phyloP scores from a whole-genome alignment of 1,140 invertebrate species.

The Drosophila pachea region DNA sequence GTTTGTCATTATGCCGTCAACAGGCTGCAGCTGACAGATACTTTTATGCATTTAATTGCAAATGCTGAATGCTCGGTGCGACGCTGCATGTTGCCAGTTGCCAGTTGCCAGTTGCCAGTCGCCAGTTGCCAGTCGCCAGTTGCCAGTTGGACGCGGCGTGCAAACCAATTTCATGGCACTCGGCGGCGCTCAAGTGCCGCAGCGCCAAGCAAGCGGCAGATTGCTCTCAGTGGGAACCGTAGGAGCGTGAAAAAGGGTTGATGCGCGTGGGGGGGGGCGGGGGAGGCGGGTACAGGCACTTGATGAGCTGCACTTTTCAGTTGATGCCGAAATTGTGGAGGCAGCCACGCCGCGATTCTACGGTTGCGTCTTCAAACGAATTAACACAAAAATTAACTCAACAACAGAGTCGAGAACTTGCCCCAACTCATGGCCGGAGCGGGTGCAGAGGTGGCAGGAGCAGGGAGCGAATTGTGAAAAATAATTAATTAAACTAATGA shows the following conservation, averaged over 20 bases:
- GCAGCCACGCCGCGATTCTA: conserved; percentile 12
- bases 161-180: conserved; percentile 48
- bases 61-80: conserved; percentile 16
- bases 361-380: conserved; percentile 44
- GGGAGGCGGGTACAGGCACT: conserved; percentile 14
- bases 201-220: conserved; percentile 22
- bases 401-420: conserved; percentile 27
- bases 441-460: conserved; percentile 19
- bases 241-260: neutral
- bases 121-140: conserved; percentile 15
- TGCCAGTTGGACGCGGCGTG: conserved; percentile 10
- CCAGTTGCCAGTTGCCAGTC: conserved; percentile 11
- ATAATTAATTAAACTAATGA: conserved; percentile 74
- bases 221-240: neutral
- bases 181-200: conserved; percentile 36
- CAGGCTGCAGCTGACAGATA: conserved; percentile 54
- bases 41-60: conserved; percentile 41
- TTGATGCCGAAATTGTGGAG: conserved; percentile 49
- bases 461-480: conserved; percentile 41
- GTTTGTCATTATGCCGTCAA: conserved; percentile 51
- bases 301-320: conserved; percentile 63
- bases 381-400: conserved; percentile 63
- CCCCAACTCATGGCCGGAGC: neutral
- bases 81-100: conserved; percentile 17
- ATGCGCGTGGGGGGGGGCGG: neutral